Evolutionary conservation across 2,888 invertebrate species (phyloP).

Genomic region (Linyphia triangularis): DNA sequence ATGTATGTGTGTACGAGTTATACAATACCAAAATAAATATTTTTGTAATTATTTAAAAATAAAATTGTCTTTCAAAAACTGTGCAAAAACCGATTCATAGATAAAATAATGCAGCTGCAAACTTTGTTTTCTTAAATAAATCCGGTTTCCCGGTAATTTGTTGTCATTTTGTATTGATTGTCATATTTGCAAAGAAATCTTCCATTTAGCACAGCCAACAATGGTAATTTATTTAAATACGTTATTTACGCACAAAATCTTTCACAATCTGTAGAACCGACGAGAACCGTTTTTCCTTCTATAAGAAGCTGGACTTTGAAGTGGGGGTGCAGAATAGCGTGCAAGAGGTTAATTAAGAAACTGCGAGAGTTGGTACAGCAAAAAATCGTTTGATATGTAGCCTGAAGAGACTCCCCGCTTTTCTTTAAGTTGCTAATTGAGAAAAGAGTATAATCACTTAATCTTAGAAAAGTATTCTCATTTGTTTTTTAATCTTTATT

Average conservation of each 20-base stretch:
- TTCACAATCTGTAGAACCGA: background rate
- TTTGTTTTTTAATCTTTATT: background rate
- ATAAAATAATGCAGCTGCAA: background rate
- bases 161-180: background rate
- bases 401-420: background rate
- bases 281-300: background rate
- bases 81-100: too few species aligned
- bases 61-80: too few species aligned
- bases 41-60: too few species aligned
- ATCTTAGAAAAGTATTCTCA: conserved; percentile 3
- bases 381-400: background rate
- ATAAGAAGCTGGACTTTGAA: background rate
- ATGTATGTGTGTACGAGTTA: too few species aligned
- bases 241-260: background rate
- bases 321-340: background rate
- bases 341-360: background rate
- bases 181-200: background rate
- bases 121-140: background rate
- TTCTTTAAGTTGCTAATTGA: background rate
- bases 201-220: background rate
- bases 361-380: background rate
- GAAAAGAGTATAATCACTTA: background rate
- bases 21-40: too few species aligned
- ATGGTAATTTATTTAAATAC: background rate
- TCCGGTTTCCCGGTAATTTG: background rate